Evolutionary conservation across 1,140 invertebrate genomes (phyloP), one percentile per base, ranked within the genome.

Genomic region (Sinonovacula constricta): DNA sequence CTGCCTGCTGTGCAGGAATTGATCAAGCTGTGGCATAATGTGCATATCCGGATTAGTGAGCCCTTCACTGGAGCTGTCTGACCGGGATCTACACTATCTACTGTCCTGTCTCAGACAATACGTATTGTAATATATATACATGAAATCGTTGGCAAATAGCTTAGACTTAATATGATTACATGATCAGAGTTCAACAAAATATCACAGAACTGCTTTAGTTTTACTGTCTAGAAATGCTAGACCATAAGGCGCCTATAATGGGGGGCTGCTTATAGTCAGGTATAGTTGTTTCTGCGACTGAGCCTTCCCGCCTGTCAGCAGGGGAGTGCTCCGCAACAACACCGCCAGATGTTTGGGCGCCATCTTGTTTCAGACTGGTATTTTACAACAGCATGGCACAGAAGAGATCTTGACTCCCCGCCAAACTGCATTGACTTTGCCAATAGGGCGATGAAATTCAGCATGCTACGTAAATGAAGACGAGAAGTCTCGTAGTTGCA

Each of bases 291-390:
- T 62, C 54, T 60, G 31, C 56, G 26, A 30, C 62, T 57, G 51
- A 59, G 53, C 53, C 57, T 59, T 33, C 59, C 59, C 30, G 14
- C 18, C 12, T 59, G 68, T 56, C 53, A 72, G 69, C 69, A 72
- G 69, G 69, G 60, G 60, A 57, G 60, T 72, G 31, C 59, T 60
- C 14, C 30, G 56, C 36, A 59, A n/a, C 51, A 59, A 56, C 24
- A n/a, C 24, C 22, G 39, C 30, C 71, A 74, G 71, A 74, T 74
- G 71, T 74, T 74, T 53, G 34, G 59, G 49, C 71, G 71, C 71
- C 71, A 74, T 74, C 49, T 74, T 74, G 33, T 72, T 30, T 54
- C 39, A 7, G 30, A 28, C 34, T 70, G 34, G 33, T 54, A 22
- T 70, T 70, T 33, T 39, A 28, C 28, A 53, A n/a, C n/a, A 45